Conservation (phyloP, 2,888 invertebrate species). For the Tenthredo distinguenda region DNA sequence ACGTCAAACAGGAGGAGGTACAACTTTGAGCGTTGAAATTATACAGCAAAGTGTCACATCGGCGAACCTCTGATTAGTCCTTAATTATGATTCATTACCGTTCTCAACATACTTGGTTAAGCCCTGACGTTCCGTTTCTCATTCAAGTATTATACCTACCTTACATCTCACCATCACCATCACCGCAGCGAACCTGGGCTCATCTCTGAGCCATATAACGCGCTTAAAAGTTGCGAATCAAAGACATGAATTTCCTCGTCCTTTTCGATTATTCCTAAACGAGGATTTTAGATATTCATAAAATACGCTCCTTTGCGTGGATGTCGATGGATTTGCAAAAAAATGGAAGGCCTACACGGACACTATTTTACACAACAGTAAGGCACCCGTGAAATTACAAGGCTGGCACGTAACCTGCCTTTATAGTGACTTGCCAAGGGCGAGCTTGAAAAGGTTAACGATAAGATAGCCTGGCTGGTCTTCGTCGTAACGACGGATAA, state of each 20-base stretch:
- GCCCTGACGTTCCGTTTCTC: background rate
- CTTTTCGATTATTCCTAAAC: background rate
- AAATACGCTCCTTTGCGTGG: background rate
- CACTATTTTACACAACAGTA: background rate
- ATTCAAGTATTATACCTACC: background rate
- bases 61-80: constrained; percentile 14
- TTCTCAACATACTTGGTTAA: background rate
- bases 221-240: background rate
- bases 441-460: constrained; percentile 17
- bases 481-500: constrained; percentile 23
- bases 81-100: constrained; percentile 35
- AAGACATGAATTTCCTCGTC: background rate
- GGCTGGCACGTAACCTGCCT: background rate
- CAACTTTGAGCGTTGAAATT: constrained; percentile 16
- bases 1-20: background rate
- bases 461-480: background rate
- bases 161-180: background rate
- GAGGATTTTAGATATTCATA: too few relatives aligned
- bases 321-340: background rate
- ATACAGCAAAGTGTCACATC: constrained; percentile 25
- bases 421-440: constrained; percentile 8
- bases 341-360: background rate
- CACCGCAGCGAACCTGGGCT: background rate
- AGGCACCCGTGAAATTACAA: constrained; percentile 23
- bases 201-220: background rate